Percentiles rank a stretch among this genome's conserved stretches.
These are phyloP conservation scores for Spodoptera littoralis DNA, from an alignment of 2,888 invertebrate species.

Conservation along the genomic window DNA sequence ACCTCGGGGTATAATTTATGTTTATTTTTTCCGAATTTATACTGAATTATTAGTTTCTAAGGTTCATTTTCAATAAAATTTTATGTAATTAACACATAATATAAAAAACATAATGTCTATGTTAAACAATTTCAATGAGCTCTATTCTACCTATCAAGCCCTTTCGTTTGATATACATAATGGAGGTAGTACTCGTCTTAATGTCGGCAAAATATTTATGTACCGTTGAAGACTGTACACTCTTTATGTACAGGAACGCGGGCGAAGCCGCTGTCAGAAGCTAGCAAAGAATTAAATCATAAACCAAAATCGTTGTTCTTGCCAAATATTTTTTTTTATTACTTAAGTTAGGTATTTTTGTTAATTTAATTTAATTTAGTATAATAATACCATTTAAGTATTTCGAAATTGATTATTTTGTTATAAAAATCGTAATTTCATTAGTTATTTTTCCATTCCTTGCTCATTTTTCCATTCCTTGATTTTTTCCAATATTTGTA, in stretches of 20 bases:
- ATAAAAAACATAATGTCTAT: too few relatives aligned
- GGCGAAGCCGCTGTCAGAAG: too few relatives aligned
- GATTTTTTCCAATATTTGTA: slow-evolving; percentile 13
- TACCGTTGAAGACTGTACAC: too few relatives aligned
- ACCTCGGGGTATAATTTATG: slow-evolving; percentile 11
- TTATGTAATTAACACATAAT: neutral
- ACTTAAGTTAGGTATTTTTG: neutral
- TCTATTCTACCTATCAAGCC: too few relatives aligned
- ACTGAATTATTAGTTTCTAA: too few relatives aligned
- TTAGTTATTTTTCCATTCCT: slow-evolving; percentile 20
- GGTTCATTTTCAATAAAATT: too few relatives aligned
- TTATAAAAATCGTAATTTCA: neutral
- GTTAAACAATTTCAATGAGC: too few relatives aligned
- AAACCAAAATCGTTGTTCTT: slow-evolving; percentile 11
- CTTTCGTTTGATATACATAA: too few relatives aligned
- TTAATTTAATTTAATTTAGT: slow-evolving; percentile 2
- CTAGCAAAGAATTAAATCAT: neutral
- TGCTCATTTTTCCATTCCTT: slow-evolving; percentile 15
- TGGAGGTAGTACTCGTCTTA: too few relatives aligned
- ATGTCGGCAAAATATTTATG: too few relatives aligned
- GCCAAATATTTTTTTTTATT: slow-evolving; percentile 11
- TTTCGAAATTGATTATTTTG: neutral
- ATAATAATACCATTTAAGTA: neutral
- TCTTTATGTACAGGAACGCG: too few relatives aligned
- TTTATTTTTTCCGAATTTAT: too few relatives aligned